Evolutionary conservation across 2,888 invertebrate genomes (phyloP).

Genomic region (Anthrax anthrax): DNA sequence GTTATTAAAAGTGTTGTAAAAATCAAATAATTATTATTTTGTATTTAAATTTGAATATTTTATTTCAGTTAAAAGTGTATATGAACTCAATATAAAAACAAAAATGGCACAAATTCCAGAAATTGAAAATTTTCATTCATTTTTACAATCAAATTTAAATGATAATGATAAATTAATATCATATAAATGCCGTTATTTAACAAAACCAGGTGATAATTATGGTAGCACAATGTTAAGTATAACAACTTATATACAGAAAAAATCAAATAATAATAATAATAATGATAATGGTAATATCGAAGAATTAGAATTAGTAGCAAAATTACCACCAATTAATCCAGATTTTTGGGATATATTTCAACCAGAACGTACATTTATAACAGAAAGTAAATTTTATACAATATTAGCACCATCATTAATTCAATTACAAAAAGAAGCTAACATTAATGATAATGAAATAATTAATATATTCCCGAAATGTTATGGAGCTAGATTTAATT

Average conservation of each 20-base stretch:
- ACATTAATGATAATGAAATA: slow-evolving; percentile 29
- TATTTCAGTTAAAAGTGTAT: too few relatives aligned
- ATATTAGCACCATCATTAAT: slow-evolving; percentile 37
- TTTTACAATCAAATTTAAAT: slow-evolving; percentile 22
- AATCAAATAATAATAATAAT: slow-evolving; percentile 10
- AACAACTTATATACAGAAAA: slow-evolving; percentile 24
- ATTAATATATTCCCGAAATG: slow-evolving; percentile 39
- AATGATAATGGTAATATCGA: slow-evolving; percentile 19
- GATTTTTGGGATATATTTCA: slow-evolving; percentile 39
- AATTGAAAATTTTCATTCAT: slow-evolving; percentile 21
- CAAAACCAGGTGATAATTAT: slow-evolving; percentile 46
- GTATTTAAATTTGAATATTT: too few relatives aligned
- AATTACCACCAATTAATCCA: slow-evolving; percentile 41
- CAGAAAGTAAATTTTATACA: slow-evolving; percentile 42
- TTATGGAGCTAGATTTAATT: slow-evolving; percentile 39
- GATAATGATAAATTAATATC: slow-evolving; percentile 25
- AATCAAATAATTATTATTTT: too few relatives aligned
- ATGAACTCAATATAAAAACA: too few relatives aligned
- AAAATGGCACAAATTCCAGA: slow-evolving; percentile 16
- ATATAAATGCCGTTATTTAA: slow-evolving; percentile 32
- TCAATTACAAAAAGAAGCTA: slow-evolving; percentile 36
- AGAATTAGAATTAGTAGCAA: slow-evolving; percentile 39
- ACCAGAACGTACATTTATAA: slow-evolving; percentile 40
- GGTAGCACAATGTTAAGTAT: slow-evolving; percentile 42
- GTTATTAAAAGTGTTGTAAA: too few relatives aligned